A percentile compares a stretch with the other conserved stretches of the same genome.
These are phyloP conservation scores for Caloenas nicobarica DNA, from an alignment of 2,113 vertebrate species.

Conservation along the genomic window DNA sequence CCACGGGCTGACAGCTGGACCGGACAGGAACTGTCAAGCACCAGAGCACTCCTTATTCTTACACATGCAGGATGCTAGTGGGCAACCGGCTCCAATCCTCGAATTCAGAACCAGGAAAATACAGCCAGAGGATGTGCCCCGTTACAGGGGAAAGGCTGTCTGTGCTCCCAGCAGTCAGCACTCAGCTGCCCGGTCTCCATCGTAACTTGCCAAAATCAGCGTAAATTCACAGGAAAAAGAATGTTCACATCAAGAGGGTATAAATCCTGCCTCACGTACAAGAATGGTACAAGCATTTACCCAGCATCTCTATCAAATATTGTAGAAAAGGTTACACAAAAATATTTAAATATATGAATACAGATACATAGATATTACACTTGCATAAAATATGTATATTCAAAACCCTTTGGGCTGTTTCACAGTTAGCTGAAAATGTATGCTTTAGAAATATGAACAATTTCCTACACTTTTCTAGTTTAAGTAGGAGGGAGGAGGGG, in stretches of 20 bases:
- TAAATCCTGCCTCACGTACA: slow-evolving; percentile 47
- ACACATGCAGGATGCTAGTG: background rate
- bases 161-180: background rate
- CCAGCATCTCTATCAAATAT: slow-evolving; percentile 70
- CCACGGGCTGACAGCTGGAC: rapidly evolving
- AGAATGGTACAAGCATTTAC: slow-evolving; percentile 64
- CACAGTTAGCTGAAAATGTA: slow-evolving; percentile 72
- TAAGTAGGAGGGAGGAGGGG: slow-evolving; percentile 41
- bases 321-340: slow-evolving; percentile 76
- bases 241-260: slow-evolving; percentile 34
- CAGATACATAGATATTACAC: slow-evolving; percentile 60
- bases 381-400: slow-evolving; percentile 70
- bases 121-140: background rate
- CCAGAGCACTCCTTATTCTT: background rate
- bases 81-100: background rate
- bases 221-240: slow-evolving; percentile 21
- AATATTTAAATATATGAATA: slow-evolving; percentile 71
- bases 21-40: background rate
- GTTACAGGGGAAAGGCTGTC: background rate
- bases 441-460: slow-evolving; percentile 68
- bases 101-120: background rate
- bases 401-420: slow-evolving; percentile 73
- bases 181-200: background rate
- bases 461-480: slow-evolving; percentile 63
- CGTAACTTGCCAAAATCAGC: background rate